A percentile compares a stretch with the other conserved stretches of the same genome.
These are phyloP conservation scores for Erebia palarica DNA, from an alignment of 2,888 invertebrate genomes.

Conservation along the genomic window DNA sequence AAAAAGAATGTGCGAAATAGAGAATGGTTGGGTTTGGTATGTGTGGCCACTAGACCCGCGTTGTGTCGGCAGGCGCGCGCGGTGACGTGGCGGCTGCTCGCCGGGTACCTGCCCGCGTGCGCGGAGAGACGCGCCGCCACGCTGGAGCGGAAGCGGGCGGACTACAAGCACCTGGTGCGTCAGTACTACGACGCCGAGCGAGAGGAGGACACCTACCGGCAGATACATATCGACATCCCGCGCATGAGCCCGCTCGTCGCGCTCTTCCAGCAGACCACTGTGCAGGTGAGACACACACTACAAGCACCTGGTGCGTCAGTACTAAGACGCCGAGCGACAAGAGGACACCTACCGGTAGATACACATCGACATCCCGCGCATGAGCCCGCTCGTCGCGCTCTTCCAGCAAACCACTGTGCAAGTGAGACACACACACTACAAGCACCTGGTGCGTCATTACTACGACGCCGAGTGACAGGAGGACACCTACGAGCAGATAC, in stretches of 20 bases:
- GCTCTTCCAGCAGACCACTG: conserved; percentile 96
- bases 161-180: conserved; percentile 96
- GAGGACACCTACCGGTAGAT: too few species aligned
- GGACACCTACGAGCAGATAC: too few species aligned
- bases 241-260: conserved; percentile 99
- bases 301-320: not conserved
- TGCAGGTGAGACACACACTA: conserved; percentile 75
- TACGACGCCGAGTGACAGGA: too few species aligned
- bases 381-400: too few species aligned
- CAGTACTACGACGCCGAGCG: conserved; percentile 96
- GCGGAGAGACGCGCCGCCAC: conserved; percentile 93
- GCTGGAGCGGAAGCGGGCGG: conserved; percentile 94
- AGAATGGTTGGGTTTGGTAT: too few species aligned
- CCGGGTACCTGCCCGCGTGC: conserved; percentile 97
- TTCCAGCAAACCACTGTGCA: too few species aligned
- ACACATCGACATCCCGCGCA: too few species aligned
- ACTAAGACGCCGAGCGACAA: too few species aligned
- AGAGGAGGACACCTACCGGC: conserved; percentile 94
- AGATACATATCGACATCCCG: conserved; percentile 99
- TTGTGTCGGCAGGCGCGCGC: conserved; percentile 76
- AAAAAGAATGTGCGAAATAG: too few species aligned
- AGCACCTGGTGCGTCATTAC: too few species aligned
- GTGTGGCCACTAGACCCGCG: too few species aligned
- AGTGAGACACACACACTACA: too few species aligned
- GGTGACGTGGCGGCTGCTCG: conserved; percentile 85